Evolutionary conservation across 23 tunicate species (phyloP).

Genomic region (Ascidia mentula): DNA sequence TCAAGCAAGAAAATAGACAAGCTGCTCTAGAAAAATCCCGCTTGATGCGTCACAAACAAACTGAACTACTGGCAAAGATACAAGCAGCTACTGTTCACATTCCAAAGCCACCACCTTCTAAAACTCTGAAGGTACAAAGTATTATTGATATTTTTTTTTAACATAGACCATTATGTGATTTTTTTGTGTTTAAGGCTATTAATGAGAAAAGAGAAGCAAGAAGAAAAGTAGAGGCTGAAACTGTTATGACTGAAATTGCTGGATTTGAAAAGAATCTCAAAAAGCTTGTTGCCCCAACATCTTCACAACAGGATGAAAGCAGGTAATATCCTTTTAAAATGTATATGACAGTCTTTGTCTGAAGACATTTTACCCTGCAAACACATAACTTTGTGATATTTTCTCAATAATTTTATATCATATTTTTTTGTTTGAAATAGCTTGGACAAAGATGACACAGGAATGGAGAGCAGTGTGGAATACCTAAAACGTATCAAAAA

Average conservation of each 20-base stretch:
- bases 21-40: conserved; percentile 72
- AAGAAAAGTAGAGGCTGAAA: conserved; percentile 57
- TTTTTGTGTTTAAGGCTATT: conserved; percentile 34
- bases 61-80: conserved; percentile 73
- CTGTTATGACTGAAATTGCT: conserved; percentile 29
- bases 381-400: background rate
- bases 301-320: conserved; percentile 31
- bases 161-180: background rate
- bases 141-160: background rate
- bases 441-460: background rate
- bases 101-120: conserved; percentile 86
- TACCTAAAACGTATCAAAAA: conserved; percentile 76
- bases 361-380: background rate
- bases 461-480: conserved; percentile 45
- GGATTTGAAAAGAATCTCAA: conserved; percentile 76
- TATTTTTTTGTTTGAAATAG: background rate
- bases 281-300: conserved; percentile 66
- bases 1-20: conserved; percentile 69
- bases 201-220: conserved; percentile 42
- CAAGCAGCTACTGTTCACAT: conserved; percentile 89
- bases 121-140: conserved; percentile 51
- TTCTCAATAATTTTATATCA: background rate
- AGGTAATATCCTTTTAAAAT: background rate
- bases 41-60: conserved; percentile 55
- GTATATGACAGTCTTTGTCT: background rate